Conservation (phyloP, 2,888 invertebrate species). For the Anarsia innoxiella region DNA sequence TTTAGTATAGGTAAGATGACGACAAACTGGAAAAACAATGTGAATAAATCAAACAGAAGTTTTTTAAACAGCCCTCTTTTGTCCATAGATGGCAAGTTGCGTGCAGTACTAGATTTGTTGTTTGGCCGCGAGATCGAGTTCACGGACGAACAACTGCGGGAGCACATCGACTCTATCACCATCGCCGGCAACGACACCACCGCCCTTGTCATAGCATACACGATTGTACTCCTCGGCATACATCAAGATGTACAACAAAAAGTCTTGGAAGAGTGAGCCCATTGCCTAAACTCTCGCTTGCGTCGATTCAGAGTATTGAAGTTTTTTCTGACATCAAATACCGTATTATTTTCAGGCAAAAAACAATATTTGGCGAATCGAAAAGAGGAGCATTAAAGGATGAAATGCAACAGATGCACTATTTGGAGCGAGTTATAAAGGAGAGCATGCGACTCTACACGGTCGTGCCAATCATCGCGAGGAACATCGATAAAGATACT, state of each 20-base stretch:
- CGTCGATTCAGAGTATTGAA: too few relatives aligned
- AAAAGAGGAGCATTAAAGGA: slow-evolving; percentile 53
- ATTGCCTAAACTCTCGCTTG: too few relatives aligned
- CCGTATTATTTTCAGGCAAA: slow-evolving; percentile 49
- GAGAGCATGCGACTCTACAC: slow-evolving; percentile 77
- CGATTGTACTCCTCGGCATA: slow-evolving; percentile 57
- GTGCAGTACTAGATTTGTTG: slow-evolving; percentile 57
- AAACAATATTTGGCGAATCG: slow-evolving; percentile 59
- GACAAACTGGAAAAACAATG: too few relatives aligned
- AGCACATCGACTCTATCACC: slow-evolving; percentile 77
- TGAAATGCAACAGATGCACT: slow-evolving; percentile 70
- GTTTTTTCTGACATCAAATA: too few relatives aligned
- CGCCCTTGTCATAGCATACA: slow-evolving; percentile 62
- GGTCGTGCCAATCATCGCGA: slow-evolving; percentile 68
- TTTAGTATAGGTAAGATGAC: too few relatives aligned
- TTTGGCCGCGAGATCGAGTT: slow-evolving; percentile 65
- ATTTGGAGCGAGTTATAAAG: slow-evolving; percentile 75
- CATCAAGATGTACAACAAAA: slow-evolving; percentile 50
- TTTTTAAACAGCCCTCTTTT: too few relatives aligned
- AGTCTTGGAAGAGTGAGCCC: slow-evolving; percentile 44
- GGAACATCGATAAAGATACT: slow-evolving; percentile 61
- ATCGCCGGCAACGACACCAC: slow-evolving; percentile 75
- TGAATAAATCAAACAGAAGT: too few relatives aligned
- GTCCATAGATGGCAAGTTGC: too few relatives aligned
- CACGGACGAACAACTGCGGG: slow-evolving; percentile 69